These are phyloP conservation scores for Papio anubis DNA, from an alignment of 2,113 vertebrate species.

Conservation along the genomic window DNA sequence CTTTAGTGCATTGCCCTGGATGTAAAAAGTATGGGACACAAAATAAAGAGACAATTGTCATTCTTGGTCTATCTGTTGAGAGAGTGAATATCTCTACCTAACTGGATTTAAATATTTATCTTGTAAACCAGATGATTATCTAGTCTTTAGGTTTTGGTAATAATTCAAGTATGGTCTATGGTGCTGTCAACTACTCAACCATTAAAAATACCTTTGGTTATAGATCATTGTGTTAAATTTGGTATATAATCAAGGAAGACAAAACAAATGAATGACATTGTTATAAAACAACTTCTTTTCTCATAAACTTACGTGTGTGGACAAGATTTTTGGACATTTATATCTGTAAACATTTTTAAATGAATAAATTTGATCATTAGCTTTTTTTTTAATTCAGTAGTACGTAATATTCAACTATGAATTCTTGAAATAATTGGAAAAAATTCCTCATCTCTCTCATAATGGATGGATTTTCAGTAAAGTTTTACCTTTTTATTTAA, in stretches of 20 bases:
- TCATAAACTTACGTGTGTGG: background rate
- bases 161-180: background rate
- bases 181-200: background rate
- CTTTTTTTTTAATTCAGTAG: background rate
- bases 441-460: background rate
- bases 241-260: background rate
- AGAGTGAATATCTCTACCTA: background rate
- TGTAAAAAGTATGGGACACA: background rate
- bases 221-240: background rate
- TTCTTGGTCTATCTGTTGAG: background rate
- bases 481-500: background rate
- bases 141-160: background rate
- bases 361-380: background rate
- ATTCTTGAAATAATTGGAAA: background rate
- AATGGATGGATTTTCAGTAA: background rate
- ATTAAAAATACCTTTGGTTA: background rate
- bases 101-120: background rate
- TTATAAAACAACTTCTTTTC: background rate
- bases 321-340: background rate
- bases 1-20: background rate
- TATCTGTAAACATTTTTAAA: background rate
- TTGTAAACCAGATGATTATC: background rate
- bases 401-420: background rate
- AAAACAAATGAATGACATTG: background rate
- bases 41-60: background rate